Conservation (phyloP, 2,113 vertebrate genomes). For the Callithrix jacchus region DNA sequence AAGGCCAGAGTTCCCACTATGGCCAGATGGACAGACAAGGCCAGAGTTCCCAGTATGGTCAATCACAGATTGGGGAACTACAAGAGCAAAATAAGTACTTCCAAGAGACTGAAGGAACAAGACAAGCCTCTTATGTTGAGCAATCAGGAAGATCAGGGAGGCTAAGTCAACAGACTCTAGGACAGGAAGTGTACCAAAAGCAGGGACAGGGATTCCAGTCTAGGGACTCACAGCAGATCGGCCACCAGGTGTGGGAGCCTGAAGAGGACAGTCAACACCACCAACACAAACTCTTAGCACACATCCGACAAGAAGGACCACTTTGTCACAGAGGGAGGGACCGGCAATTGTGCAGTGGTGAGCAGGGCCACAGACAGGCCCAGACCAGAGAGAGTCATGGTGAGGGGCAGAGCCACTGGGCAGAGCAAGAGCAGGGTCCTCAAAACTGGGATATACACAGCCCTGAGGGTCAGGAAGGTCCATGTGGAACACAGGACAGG, state of each 20-base stretch:
- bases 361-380: constrained; percentile 10
- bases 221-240: neutral
- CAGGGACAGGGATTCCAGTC: constrained; percentile 37
- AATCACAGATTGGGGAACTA: constrained; percentile 11
- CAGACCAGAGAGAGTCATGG: neutral
- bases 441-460: neutral
- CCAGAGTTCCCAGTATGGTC: neutral
- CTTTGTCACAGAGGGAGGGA: neutral
- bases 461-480: neutral
- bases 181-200: neutral
- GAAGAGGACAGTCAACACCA: neutral
- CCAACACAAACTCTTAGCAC: constrained; percentile 52
- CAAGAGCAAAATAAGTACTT: constrained; percentile 32
- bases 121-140: constrained; percentile 38
- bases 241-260: neutral
- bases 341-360: neutral
- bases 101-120: neutral
- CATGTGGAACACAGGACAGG: neutral
- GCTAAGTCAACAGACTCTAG: constrained; percentile 42
- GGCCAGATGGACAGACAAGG: neutral
- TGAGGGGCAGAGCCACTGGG: neutral
- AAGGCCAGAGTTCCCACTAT: fast-evolving
- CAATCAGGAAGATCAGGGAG: constrained; percentile 33
- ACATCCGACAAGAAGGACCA: constrained; percentile 44
- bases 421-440: neutral